Base-by-base conservation (phyloP, 2,888 invertebrate genomes). In the Thera britannica region DNA sequence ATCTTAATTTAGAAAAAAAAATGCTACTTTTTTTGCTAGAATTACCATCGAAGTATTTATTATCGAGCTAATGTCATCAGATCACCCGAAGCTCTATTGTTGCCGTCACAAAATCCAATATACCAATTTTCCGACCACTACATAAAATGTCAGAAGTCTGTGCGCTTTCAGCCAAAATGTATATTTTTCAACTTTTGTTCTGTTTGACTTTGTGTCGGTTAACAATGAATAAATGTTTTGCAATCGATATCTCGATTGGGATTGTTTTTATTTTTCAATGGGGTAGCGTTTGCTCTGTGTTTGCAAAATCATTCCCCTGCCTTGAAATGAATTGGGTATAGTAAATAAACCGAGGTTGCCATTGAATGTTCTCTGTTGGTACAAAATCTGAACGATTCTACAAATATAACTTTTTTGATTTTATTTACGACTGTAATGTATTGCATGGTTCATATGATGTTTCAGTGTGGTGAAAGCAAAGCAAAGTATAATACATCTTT, bases 121-220 rank as follows among this genome's bases (percentile, higher is more conserved):
- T 7, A 41, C 23, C 23, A 23, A 23, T 59, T 58, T 63, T 55
- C 8, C 44, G 11, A 59, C 58, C 51, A 63, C 34, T 44, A 51
- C 11, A 48, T 38, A 35, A 38, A 49, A 57, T 48, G 36, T 41
- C 62, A 38, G 12, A 55, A n/a, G 23, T 65, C 62, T 46, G 48
- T 46, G 58, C 51, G 55, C 52, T 60, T 60, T 56, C 52, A 1
- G 48, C 48, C 48, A 58, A 62, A 64, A 52, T 61, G 51, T 52
- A 51, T 56, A 48, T 48, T 51, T 58, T 34, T 34, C 44, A 11
- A 58, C 12, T 54, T 57, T 61, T 68, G 54, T 68, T 68, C 34
- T 58, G 55, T 68, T 68, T 46, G 56, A 60, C 56, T 49, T 23
- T 61, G 60, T 57, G 52, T 64, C 12, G 34, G 48, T 65, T 54